Base-by-base conservation (phyloP, 2,888 invertebrate genomes). In the Camponotus fellah region DNA sequence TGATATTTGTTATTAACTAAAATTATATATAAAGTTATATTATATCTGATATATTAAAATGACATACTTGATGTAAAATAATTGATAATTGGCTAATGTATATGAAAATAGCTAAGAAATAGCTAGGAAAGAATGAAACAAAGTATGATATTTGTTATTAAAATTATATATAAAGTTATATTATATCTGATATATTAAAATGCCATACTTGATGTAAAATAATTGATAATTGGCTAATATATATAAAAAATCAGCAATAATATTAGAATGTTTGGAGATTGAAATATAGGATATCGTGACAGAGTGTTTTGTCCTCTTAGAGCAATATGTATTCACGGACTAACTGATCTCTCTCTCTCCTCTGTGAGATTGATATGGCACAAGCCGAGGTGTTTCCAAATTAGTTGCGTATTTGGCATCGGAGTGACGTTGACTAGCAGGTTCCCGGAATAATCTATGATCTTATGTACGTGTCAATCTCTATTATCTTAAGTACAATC, bases 331-430 rank as follows among this genome's bases (percentile, higher is more conserved):
- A 77, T 77, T 69, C 49, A 32, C 49, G 17, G 14, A 68, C 58
- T 58, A 58, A 32, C 43, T 77, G 56, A 14, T 21, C 32, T 26
- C 26, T 26, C 26, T 77, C 32, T 77, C 69, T 46, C 32, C 69
- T 69, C 60, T 17, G 34, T 71, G 56, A 77, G 77, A 77, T 77
- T 77, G 71, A 80, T 71, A 71, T 60, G 60, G 46, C 79, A 26
- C 26, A 71, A 80, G 60, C 62, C 60, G 49, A 6, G n/a, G 21
- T 60, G 72, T 80, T 80, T 80, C 60, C 71, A 80, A 80, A 80
- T 80, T 80, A 80, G 46, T 46, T 80, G 79, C 46, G 46, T 79
- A 79, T 80, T 80, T 60, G 60, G 60, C 79, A 60, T 10, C 26
- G 26, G 71, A 80, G 34, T 80, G 79, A 80, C 79, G 26, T 80